These are phyloP conservation scores for Phylloscopus trochiloides DNA, from an alignment of 2,113 vertebrate genomes.

Conservation along the genomic window DNA sequence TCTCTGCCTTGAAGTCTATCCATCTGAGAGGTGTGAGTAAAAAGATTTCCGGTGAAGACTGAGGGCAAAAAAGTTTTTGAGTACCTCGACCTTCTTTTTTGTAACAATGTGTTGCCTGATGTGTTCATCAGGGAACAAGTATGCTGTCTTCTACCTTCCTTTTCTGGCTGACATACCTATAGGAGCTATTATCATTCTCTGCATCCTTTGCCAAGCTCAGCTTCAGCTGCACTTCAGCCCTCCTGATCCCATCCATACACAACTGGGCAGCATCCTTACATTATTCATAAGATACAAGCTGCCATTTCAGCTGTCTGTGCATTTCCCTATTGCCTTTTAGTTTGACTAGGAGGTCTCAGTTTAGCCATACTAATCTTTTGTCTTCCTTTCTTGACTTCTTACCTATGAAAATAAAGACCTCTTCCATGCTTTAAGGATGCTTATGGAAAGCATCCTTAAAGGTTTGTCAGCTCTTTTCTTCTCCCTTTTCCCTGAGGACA, in stretches of 20 bases:
- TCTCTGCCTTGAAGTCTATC: background rate
- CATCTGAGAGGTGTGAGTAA: background rate
- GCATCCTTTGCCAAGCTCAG: background rate
- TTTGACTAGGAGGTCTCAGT: background rate
- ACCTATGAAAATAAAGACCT: background rate
- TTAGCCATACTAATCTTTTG: background rate
- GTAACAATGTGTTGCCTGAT: accelerated
- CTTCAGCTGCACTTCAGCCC: background rate
- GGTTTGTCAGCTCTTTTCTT: background rate
- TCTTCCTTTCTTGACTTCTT: background rate
- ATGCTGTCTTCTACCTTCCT: background rate
- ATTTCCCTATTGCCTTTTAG: background rate
- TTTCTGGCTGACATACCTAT: background rate
- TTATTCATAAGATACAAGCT: background rate
- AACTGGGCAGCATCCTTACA: accelerated
- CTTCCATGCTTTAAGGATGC: background rate
- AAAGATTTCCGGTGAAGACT: background rate
- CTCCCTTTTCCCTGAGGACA: background rate
- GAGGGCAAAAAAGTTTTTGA: background rate
- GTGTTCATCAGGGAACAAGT: accelerated
- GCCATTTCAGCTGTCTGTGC: background rate
- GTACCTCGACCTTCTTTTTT: background rate
- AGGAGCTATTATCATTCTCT: background rate
- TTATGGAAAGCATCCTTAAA: background rate
- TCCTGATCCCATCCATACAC: background rate